These are phyloP conservation scores for Phymanthus crucifer DNA, from an alignment of 92 coral and sea anemone genomes.

Conservation along the genomic window DNA sequence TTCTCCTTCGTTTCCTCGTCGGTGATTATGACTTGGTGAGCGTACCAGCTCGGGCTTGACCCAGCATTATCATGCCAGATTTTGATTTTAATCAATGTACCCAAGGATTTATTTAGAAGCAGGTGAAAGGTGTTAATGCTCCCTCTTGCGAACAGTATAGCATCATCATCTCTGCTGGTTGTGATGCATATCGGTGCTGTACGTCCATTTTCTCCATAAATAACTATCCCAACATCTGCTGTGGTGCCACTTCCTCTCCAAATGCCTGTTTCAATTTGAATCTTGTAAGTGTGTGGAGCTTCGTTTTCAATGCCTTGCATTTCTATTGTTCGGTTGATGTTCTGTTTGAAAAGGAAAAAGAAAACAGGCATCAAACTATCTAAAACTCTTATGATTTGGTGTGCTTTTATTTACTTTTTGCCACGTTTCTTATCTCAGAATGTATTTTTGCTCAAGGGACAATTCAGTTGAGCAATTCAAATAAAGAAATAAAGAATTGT, in stretches of 20 bases:
- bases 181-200: slow-evolving; percentile 59
- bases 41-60: slow-evolving; percentile 76
- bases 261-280: slow-evolving; percentile 70
- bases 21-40: slow-evolving; percentile 57
- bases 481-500: too few species aligned
- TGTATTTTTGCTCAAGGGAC: too few species aligned
- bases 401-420: too few species aligned
- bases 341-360: not conserved
- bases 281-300: slow-evolving; percentile 20
- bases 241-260: slow-evolving; percentile 85
- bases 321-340: slow-evolving; percentile 30
- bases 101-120: slow-evolving; percentile 58
- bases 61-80: slow-evolving; percentile 94
- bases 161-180: slow-evolving; percentile 29
- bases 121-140: slow-evolving; percentile 76
- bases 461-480: too few species aligned
- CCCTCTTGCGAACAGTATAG: slow-evolving; percentile 67
- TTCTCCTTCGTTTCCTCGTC: slow-evolving; percentile 46
- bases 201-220: slow-evolving; percentile 73
- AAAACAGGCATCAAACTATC: too few species aligned
- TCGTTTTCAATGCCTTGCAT: not conserved
- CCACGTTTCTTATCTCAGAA: too few species aligned
- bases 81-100: slow-evolving; percentile 63
- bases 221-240: slow-evolving; percentile 72
- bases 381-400: too few species aligned